phyloP scores from a whole-genome alignment of 2,888 invertebrate species.

The Lasioglossum vierecki region DNA sequence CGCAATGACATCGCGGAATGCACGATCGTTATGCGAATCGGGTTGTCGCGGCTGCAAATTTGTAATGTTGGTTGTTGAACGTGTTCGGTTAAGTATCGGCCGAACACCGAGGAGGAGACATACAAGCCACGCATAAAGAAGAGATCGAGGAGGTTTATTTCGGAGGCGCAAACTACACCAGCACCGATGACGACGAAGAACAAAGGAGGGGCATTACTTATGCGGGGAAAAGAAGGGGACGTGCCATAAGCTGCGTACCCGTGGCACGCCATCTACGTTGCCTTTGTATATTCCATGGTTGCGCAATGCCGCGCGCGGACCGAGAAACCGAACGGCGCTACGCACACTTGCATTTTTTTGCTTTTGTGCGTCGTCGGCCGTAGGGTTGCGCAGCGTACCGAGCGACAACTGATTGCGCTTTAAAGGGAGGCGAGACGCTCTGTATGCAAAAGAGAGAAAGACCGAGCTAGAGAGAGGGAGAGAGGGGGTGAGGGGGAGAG shows the following conservation, averaged over 20 bases:
- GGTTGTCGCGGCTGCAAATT: background rate
- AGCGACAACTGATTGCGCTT: slow-evolving; percentile 61
- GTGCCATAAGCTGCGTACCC: slow-evolving; percentile 55
- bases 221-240: slow-evolving; percentile 50
- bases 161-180: slow-evolving; percentile 22
- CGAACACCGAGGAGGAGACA: background rate
- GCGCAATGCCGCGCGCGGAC: slow-evolving; percentile 52
- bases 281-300: slow-evolving; percentile 66
- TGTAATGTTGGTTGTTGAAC: background rate
- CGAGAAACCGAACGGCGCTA: slow-evolving; percentile 44
- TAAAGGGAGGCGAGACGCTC: slow-evolving; percentile 50
- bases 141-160: slow-evolving; percentile 34
- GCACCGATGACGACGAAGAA: slow-evolving; percentile 49
- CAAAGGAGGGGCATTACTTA: slow-evolving; percentile 55
- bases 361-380: slow-evolving; percentile 39
- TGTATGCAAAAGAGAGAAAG: slow-evolving; percentile 1
- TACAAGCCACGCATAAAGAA: background rate
- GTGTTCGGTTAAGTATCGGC: no score
- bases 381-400: slow-evolving; percentile 53
- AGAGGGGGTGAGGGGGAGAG: background rate
- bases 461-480: background rate
- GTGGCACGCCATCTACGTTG: slow-evolving; percentile 68
- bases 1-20: no score
- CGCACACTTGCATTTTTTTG: slow-evolving; percentile 51
- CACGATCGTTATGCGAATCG: background rate